Percentiles rank a stretch among this genome's conserved stretches.
Evolutionary conservation across 2,113 vertebrate genomes (phyloP).

Genomic region (Bos indicus): DNA sequence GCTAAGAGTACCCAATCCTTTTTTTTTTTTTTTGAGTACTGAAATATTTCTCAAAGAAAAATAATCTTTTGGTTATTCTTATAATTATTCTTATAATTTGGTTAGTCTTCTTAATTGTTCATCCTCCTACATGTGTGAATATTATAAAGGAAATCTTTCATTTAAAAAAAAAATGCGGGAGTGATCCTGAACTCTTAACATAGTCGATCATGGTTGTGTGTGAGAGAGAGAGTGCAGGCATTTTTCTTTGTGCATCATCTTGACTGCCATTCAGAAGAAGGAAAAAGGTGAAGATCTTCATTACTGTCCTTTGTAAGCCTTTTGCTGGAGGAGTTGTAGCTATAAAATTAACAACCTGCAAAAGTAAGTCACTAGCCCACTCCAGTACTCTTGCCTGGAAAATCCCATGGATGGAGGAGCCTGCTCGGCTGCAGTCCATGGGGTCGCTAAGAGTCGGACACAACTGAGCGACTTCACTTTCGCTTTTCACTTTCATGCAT

Average conservation of each 20-base stretch:
- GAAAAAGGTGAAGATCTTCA: not conserved
- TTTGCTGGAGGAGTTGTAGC: not conserved
- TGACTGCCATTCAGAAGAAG: not conserved
- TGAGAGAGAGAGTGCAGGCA: not conserved
- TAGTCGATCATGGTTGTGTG: not conserved
- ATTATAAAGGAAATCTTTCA: not conserved
- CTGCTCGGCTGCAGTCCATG: too few relatives aligned
- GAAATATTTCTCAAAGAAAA: not conserved
- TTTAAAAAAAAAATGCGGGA: not conserved
- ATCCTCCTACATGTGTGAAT: not conserved
- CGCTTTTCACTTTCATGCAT: too few relatives aligned
- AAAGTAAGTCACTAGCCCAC: not conserved
- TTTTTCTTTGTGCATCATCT: not conserved
- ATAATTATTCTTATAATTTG: not conserved
- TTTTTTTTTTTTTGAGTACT: not conserved
- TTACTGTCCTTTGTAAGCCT: not conserved
- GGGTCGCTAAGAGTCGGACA: too few relatives aligned
- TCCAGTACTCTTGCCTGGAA: too few relatives aligned
- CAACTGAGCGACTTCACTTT: too few relatives aligned
- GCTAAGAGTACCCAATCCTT: not conserved
- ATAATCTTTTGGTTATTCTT: not conserved
- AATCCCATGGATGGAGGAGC: too few relatives aligned
- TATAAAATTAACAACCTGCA: not conserved
- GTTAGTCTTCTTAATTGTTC: not conserved
- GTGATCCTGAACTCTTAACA: not conserved